Evolutionary conservation across 2,113 vertebrate genomes (phyloP).

Genomic region (Stegostoma tigrinum): DNA sequence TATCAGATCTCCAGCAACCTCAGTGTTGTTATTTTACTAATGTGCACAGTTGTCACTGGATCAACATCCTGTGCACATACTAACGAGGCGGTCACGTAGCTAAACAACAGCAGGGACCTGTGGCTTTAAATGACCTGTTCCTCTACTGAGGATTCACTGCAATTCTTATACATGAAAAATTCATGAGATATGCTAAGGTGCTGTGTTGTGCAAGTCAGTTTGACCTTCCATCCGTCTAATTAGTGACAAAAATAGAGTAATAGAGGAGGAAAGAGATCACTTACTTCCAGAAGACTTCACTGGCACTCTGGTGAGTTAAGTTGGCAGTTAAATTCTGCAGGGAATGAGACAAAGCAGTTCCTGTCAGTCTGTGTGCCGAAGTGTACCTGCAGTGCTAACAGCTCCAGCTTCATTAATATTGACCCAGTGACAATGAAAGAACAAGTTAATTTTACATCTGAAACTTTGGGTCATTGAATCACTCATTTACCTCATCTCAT

Average conservation of each 20-base stretch:
- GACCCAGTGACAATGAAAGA: background rate
- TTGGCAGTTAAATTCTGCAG: slow-evolving; percentile 38
- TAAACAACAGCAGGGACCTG: background rate
- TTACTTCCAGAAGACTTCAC: slow-evolving; percentile 76
- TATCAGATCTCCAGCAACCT: no score
- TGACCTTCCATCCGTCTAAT: background rate
- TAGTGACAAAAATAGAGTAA: background rate
- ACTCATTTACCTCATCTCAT: background rate
- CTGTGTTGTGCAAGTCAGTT: background rate
- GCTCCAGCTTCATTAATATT: background rate
- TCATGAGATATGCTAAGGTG: background rate
- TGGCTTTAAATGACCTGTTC: background rate
- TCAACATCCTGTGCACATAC: background rate
- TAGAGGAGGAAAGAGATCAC: slow-evolving; percentile 39
- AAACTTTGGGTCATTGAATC: background rate
- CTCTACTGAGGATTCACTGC: background rate
- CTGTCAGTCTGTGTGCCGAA: background rate
- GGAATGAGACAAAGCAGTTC: background rate
- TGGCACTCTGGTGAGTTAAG: slow-evolving; percentile 49
- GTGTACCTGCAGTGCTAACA: background rate
- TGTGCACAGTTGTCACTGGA: background rate
- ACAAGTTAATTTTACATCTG: background rate
- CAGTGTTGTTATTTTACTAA: no score
- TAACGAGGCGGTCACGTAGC: background rate
- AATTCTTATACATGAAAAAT: background rate